Evolutionary conservation across 2,888 invertebrate species (phyloP).

Genomic region (Aporophyla lueneburgensis): DNA sequence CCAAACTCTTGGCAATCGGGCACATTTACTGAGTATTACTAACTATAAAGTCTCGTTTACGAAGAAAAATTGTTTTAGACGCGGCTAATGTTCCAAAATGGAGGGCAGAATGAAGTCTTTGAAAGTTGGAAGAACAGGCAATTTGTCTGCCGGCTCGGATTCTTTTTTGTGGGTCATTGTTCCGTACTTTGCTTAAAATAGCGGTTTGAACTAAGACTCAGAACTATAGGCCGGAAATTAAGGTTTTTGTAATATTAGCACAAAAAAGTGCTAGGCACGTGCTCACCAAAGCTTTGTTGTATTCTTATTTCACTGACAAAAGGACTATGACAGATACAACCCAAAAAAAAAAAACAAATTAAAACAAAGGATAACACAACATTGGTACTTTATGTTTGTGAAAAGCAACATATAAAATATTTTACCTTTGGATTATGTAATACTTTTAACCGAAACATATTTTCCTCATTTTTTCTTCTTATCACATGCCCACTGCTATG

Average conservation of each 20-base stretch:
- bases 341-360: not conserved
- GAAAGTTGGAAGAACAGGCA: conserved; percentile 25
- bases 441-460: not conserved
- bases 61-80: conserved; percentile 47
- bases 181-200: conserved; percentile 24
- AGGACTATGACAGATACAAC: not conserved
- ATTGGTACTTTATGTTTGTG: not conserved
- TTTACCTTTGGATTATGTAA: not conserved
- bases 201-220: conserved; percentile 8
- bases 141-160: conserved; percentile 37
- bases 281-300: not conserved
- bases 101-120: conserved; percentile 34
- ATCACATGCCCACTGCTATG: not conserved
- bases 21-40: conserved; percentile 35
- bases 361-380: not conserved
- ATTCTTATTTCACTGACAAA: not conserved
- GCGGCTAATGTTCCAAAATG: conserved; percentile 33
- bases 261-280: not conserved
- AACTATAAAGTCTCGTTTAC: conserved; percentile 42
- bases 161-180: conserved; percentile 27
- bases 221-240: conserved; percentile 22
- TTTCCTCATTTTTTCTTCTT: not conserved
- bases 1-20: conserved; percentile 43
- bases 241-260: conserved; percentile 6
- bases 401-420: not conserved